These are phyloP conservation scores for Lasioglossum villosulum DNA, from an alignment of 2,888 invertebrate species.

Conservation along the genomic window DNA sequence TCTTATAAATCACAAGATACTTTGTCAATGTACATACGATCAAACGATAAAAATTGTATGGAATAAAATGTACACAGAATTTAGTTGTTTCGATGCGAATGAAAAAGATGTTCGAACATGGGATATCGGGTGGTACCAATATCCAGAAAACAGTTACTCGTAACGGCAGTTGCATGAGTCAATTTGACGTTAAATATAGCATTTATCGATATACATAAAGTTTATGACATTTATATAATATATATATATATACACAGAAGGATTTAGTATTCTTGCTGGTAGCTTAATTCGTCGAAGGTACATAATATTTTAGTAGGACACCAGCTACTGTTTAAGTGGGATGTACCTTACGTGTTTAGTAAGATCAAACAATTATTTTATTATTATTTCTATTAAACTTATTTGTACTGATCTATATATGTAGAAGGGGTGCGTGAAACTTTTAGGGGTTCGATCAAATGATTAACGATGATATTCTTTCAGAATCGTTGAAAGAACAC, in stretches of 20 bases:
- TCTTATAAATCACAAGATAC: constrained; percentile 40
- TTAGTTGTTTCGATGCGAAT: constrained; percentile 33
- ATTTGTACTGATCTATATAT: constrained; percentile 77
- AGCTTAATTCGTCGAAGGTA: constrained; percentile 70
- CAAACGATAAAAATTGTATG: constrained; percentile 40
- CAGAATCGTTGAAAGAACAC: constrained; percentile 6
- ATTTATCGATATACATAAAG: constrained; percentile 67
- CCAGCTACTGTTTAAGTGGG: constrained; percentile 72
- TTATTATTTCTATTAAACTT: constrained; percentile 70
- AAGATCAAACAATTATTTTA: constrained; percentile 66
- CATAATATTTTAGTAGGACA: constrained; percentile 71
- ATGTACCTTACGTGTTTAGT: constrained; percentile 54
- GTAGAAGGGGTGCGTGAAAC: constrained; percentile 68
- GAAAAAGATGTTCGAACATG: constrained; percentile 43
- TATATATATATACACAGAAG: constrained; percentile 67
- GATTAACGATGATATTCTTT: neutral
- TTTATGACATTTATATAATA: constrained; percentile 71
- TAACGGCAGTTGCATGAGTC: constrained; percentile 71
- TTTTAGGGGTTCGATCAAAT: constrained; percentile 8
- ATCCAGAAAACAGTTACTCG: constrained; percentile 63
- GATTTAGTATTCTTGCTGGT: constrained; percentile 66
- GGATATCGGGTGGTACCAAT: constrained; percentile 43
- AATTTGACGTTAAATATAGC: constrained; percentile 63
- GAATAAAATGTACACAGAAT: constrained; percentile 39
- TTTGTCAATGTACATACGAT: constrained; percentile 51